A percentile compares a stretch with the other conserved stretches of the same genome.
These are phyloP conservation scores for Gymnarchus niloticus DNA, from an alignment of 2,113 vertebrate species.

Conservation along the genomic window DNA sequence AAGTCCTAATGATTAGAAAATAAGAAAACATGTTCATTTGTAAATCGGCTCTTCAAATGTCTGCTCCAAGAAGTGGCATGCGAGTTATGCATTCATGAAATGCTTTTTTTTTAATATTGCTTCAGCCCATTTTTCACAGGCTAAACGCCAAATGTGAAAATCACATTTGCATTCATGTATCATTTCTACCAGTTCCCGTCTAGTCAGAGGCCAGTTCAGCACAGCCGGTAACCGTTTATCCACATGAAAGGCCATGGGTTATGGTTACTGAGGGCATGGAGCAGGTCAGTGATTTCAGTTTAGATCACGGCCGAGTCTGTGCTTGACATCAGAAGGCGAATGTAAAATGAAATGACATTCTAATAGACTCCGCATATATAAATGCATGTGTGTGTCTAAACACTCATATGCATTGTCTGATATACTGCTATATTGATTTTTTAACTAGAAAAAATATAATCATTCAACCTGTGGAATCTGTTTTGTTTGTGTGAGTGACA, in stretches of 20 bases:
- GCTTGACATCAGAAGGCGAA: neutral
- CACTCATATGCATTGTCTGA: neutral
- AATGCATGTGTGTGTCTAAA: neutral
- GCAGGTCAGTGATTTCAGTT: neutral
- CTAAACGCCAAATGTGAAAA: neutral
- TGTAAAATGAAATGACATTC: neutral
- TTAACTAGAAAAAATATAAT: neutral
- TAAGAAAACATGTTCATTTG: conserved; percentile 4
- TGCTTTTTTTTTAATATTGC: neutral
- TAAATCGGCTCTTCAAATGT: neutral
- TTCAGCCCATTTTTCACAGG: neutral
- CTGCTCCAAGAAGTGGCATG: neutral
- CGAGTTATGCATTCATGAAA: conserved; percentile 9
- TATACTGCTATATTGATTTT: neutral
- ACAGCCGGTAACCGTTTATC: neutral
- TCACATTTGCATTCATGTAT: neutral
- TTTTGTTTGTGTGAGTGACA: too few species aligned
- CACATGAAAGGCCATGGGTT: neutral
- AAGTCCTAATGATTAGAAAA: conserved; percentile 9
- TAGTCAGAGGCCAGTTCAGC: neutral
- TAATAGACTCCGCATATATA: neutral
- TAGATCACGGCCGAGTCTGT: neutral
- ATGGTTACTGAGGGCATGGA: neutral
- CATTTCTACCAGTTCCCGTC: neutral
- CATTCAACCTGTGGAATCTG: too few species aligned